Percentiles rank a stretch among this genome's conserved stretches.
Conservation (phyloP, 2,888 invertebrate genomes). For the Julus scandinavius region DNA sequence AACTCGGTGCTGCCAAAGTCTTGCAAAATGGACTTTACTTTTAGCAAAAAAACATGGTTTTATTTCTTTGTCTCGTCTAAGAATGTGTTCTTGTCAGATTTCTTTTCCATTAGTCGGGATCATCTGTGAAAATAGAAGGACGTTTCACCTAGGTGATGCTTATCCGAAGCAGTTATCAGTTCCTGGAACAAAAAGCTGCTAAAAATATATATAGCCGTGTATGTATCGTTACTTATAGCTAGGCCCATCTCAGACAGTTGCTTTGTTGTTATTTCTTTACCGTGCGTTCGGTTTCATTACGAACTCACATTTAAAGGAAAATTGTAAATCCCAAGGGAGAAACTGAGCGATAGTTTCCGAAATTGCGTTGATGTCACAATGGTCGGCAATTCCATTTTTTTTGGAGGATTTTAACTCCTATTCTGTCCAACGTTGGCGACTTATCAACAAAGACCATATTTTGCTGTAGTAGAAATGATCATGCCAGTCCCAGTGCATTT, state of each 20-base stretch:
- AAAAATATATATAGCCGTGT: not conserved
- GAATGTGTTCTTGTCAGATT: too few species aligned
- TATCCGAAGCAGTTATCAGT: not conserved
- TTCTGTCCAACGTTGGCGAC: not conserved
- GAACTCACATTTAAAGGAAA: too few species aligned
- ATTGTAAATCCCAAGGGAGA: too few species aligned
- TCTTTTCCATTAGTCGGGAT: too few species aligned
- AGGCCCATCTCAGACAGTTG: not conserved
- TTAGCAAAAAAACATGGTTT: too few species aligned
- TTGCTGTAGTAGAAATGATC: not conserved
- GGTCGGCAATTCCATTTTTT: not conserved
- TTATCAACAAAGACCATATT: not conserved
- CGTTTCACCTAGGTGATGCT: not conserved
- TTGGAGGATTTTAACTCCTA: not conserved
- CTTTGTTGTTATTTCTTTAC: not conserved
- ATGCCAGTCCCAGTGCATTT: not conserved
- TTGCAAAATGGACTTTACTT: too few species aligned
- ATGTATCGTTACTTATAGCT: not conserved
- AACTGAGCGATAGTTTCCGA: not conserved
- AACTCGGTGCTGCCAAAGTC: too few species aligned
- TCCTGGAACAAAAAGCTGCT: not conserved
- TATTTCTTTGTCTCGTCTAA: too few species aligned
- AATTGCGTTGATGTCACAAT: not conserved
- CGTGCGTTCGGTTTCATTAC: not conserved
- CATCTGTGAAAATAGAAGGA: too few species aligned